A percentile compares a stretch with the other conserved stretches of the same genome.
phyloP scores from a whole-genome alignment of 2,113 vertebrate species.

The Anseranas semipalmata region DNA sequence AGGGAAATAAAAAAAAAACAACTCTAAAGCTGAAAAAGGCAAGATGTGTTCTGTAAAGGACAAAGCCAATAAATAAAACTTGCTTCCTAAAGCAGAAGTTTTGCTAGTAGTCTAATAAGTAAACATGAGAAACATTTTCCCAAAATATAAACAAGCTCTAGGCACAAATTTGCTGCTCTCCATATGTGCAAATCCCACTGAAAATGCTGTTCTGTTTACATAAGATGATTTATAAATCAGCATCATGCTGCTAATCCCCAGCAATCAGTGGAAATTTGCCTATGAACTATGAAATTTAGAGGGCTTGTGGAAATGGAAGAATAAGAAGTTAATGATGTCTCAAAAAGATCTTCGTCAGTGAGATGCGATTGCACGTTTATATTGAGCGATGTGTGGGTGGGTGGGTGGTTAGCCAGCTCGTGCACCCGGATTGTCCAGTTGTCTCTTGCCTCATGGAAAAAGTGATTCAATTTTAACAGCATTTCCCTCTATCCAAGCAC shows the following conservation, averaged over 20 bases:
- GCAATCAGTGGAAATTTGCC: background rate
- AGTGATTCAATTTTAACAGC: background rate
- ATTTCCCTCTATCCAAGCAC: background rate
- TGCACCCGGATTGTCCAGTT: accelerated
- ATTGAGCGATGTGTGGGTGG: accelerated
- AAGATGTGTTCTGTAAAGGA: background rate
- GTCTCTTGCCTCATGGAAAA: background rate
- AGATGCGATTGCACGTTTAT: background rate
- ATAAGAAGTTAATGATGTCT: background rate
- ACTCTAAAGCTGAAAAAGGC: background rate
- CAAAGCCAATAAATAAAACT: background rate
- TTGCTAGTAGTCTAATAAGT: background rate
- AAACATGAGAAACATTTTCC: background rate
- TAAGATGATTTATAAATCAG: background rate
- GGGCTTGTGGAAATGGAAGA: background rate
- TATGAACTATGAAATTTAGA: background rate
- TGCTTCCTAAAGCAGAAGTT: background rate
- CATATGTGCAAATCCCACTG: background rate
- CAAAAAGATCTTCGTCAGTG: background rate
- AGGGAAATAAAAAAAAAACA: background rate
- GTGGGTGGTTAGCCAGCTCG: accelerated
- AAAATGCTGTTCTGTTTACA: background rate
- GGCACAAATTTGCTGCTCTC: background rate
- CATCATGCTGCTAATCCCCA: background rate
- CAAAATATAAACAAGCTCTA: background rate